These are phyloP conservation scores for Tadarida brasiliensis DNA, from an alignment of 2,797 vertebrate species.

Conservation along the genomic window DNA sequence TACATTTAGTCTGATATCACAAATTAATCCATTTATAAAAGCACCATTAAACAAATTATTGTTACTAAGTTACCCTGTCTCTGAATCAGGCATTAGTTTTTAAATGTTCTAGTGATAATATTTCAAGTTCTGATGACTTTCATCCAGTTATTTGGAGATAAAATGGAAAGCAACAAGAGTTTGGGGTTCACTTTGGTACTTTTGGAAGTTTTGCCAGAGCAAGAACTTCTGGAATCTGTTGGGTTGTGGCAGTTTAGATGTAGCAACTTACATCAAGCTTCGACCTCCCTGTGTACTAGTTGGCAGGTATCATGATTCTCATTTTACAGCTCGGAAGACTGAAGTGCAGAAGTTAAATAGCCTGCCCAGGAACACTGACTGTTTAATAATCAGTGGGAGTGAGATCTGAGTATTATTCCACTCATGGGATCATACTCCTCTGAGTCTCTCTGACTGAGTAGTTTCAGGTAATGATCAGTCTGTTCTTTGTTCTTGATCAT, in stretches of 20 bases:
- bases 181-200: neutral
- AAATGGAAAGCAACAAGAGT: slow-evolving; percentile 1
- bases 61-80: neutral
- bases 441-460: neutral
- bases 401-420: neutral
- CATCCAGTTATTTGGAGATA: slow-evolving; percentile 12
- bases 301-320: neutral
- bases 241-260: neutral
- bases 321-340: slow-evolving; percentile 6
- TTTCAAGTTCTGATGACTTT: slow-evolving; percentile 32
- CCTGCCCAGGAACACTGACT: neutral
- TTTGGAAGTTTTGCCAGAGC: neutral
- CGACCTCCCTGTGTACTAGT: neutral
- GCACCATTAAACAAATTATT: neutral
- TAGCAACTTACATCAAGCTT: neutral
- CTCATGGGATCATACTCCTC: neutral
- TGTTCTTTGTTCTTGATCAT: neutral
- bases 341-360: neutral
- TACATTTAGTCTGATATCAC: neutral
- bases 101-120: slow-evolving; percentile 21
- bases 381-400: neutral
- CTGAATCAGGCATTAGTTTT: slow-evolving; percentile 6
- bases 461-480: neutral
- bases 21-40: slow-evolving; percentile 38
- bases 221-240: neutral